Percentiles rank a stretch among this genome's conserved stretches.
phyloP scores from a whole-genome alignment of 2,797 vertebrate species.

The Hipposideros larvatus region DNA sequence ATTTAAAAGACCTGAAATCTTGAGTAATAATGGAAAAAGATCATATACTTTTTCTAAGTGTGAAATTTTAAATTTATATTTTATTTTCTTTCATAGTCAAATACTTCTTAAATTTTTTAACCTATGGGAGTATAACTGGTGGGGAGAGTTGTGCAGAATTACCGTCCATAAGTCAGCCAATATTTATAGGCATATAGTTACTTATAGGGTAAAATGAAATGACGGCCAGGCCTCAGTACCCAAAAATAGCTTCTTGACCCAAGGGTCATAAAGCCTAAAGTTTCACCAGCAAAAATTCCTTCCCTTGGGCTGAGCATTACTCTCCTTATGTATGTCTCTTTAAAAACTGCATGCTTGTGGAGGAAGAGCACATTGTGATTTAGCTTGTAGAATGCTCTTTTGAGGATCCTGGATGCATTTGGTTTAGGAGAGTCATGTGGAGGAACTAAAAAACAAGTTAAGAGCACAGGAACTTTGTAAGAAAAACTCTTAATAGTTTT shows the following conservation, averaged over 20 bases:
- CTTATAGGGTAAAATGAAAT: not conserved
- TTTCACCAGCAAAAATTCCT: slow-evolving; percentile 24
- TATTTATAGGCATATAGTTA: slow-evolving; percentile 2
- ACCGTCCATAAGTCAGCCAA: not conserved
- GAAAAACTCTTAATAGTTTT: slow-evolving; percentile 49
- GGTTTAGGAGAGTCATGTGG: not conserved
- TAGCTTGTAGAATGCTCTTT: not conserved
- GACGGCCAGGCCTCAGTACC: not conserved
- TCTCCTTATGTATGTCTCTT: not conserved
- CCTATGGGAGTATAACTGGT: slow-evolving; percentile 9
- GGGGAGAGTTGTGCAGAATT: slow-evolving; percentile 31
- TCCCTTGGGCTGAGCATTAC: not conserved
- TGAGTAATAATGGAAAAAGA: not conserved
- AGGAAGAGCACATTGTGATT: not conserved
- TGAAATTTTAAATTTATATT: slow-evolving; percentile 49
- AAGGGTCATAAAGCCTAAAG: slow-evolving; percentile 4
- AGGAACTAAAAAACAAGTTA: not conserved
- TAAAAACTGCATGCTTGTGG: not conserved
- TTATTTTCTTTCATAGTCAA: slow-evolving; percentile 32
- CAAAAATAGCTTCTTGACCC: slow-evolving; percentile 49
- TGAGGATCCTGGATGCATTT: not conserved
- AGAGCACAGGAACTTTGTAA: not conserved
- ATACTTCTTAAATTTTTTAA: slow-evolving; percentile 24
- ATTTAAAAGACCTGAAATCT: slow-evolving; percentile 24
- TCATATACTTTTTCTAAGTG: not conserved